Evolutionary conservation across 1,140 invertebrate genomes (phyloP), one percentile per base, ranked within the genome.

Genomic region (Piezodorus guildinii): DNA sequence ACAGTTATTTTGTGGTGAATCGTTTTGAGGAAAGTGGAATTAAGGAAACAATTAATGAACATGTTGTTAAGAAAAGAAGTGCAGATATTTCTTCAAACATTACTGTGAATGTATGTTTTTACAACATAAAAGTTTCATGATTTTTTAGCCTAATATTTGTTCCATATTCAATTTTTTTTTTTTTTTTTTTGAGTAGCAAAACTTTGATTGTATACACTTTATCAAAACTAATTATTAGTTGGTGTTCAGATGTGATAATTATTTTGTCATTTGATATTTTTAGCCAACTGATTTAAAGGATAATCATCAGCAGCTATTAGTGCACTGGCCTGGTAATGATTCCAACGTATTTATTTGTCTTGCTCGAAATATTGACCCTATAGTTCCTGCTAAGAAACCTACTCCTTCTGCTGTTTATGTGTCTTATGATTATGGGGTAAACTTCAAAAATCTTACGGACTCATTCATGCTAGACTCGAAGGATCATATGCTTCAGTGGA

Each of bases 321-420:
- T 94, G 1, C 86, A 92, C 75, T 94, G 91, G 91, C 88, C 90
- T 30, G 90, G 90, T 25, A 85, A 88, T 72, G 83, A 82, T 19
- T 90, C 87, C 51, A 82, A 89, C 74, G 88, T 93, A 14, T 88
- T 94, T 65, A 85, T 94, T 62, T 93, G 90, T 69, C 75, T 94
- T 58, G 88, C 90, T 2, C 79, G 85, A 71, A 85, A 90, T 71
- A 17, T 30, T 21, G 45, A 62, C 17, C 16, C n/a, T 21, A 70
- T 73, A 9, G 63, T 71, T 12, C 68, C 67, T 12, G 68, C 69
- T 30, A 67, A 66, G 10, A 69, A 59, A 71, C 56, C 76, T 76
- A 68, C 74, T 74, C 82, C 85, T 63, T 90, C 85, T 51, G 80
- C 85, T 43, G 80, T 94, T 6, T 94, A 85, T 71, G 86, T 94